Percentiles rank a stretch among this genome's conserved stretches.
These are phyloP conservation scores for Cyphomyrmex costatus DNA, from an alignment of 1,140 invertebrate genomes.

Conservation along the genomic window DNA sequence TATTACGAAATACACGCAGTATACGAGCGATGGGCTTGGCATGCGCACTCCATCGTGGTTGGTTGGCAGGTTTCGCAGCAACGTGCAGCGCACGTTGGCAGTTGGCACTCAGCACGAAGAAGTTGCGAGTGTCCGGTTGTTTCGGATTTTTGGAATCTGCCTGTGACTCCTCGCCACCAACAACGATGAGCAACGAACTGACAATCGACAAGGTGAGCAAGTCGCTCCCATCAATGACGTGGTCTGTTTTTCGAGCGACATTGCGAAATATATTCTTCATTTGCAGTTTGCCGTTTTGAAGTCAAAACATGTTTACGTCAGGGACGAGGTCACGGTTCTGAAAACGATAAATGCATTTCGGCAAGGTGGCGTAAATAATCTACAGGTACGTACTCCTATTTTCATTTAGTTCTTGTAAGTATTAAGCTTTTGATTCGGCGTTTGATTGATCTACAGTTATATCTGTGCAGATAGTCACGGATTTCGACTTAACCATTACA, in stretches of 20 bases:
- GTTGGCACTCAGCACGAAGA: not conserved
- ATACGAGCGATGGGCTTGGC: not conserved
- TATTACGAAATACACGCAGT: not conserved
- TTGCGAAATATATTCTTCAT: not conserved
- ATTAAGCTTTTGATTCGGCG: not conserved
- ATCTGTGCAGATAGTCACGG: constrained; percentile 79
- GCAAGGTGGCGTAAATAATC: constrained; percentile 45
- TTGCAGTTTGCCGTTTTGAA: constrained; percentile 66
- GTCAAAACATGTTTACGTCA: constrained; percentile 68
- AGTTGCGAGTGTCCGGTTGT: not conserved
- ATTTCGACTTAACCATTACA: constrained; percentile 83
- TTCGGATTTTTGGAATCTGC: not conserved
- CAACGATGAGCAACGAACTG: constrained; percentile 11
- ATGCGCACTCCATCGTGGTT: constrained; percentile 27
- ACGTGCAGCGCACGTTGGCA: not conserved
- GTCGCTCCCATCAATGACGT: not conserved
- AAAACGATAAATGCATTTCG: constrained; percentile 61
- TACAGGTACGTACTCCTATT: constrained; percentile 59
- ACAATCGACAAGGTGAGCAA: constrained; percentile 40
- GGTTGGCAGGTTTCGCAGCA: not conserved
- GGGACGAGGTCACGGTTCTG: constrained; percentile 34
- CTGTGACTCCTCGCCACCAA: not conserved
- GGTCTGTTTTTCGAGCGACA: not conserved
- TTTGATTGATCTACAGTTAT: not conserved
- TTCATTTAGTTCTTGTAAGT: not conserved